phyloP scores from a whole-genome alignment of 1,140 invertebrate genomes.

The Cyrtorhinus lividipennis region DNA sequence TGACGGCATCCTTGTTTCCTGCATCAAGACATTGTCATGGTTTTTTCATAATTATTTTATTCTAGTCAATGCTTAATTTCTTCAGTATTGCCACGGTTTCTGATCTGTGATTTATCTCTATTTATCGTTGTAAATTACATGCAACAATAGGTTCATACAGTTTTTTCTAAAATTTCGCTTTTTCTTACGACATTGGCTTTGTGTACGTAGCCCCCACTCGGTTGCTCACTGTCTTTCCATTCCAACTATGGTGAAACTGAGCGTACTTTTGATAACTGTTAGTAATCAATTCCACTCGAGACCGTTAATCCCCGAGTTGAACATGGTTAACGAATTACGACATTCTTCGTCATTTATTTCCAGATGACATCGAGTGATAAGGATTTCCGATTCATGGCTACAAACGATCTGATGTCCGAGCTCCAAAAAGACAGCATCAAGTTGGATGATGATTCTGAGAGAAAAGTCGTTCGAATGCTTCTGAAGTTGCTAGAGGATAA shows the following conservation, averaged over 20 bases:
- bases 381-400: conserved; percentile 99
- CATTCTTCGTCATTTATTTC: conserved; percentile 26
- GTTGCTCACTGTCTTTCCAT: background rate
- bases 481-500: conserved; percentile 91
- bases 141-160: too few relatives aligned
- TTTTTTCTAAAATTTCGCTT: too few relatives aligned
- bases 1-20: background rate
- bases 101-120: background rate
- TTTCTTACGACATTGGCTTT: background rate
- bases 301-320: too few relatives aligned
- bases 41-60: too few relatives aligned
- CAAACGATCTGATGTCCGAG: conserved; percentile 98
- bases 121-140: too few relatives aligned
- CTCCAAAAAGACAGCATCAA: conserved; percentile 98
- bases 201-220: background rate
- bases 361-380: conserved; percentile 99
- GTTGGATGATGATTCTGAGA: conserved; percentile 95
- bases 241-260: background rate
- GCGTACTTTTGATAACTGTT: background rate
- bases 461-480: conserved; percentile 95
- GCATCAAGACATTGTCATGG: background rate
- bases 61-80: too few relatives aligned
- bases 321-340: background rate
- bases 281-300: background rate
- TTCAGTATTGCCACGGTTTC: too few relatives aligned